A percentile compares a stretch with the other conserved stretches of the same genome.
phyloP scores from a whole-genome alignment of 2,888 invertebrate species.

The Rhyacophila evoluta region DNA sequence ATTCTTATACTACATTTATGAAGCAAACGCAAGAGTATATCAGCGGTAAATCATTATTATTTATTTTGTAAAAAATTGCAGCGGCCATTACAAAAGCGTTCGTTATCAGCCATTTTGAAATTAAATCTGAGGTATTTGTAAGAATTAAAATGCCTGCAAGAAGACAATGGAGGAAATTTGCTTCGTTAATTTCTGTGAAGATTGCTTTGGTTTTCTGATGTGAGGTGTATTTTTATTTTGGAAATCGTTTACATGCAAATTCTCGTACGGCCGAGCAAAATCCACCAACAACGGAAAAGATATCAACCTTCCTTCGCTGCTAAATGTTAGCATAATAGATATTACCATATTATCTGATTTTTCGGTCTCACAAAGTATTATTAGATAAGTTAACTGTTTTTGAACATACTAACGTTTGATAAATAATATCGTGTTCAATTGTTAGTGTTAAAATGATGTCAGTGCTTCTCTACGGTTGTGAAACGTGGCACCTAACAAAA shows the following conservation, averaged over 20 bases:
- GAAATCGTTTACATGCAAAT: conserved; percentile 5
- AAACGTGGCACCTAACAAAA: too few relatives aligned
- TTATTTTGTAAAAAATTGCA: not conserved
- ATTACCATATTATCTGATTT: conserved; percentile 24
- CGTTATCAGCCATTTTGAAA: not conserved
- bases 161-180: conserved; percentile 41
- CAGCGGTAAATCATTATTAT: not conserved
- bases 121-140: not conserved
- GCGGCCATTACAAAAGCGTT: not conserved
- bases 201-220: not conserved
- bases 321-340: conserved; percentile 2
- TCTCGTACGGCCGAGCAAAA: not conserved
- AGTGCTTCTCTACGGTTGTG: too few relatives aligned
- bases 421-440: too few relatives aligned
- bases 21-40: too few relatives aligned
- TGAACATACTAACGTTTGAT: too few relatives aligned
- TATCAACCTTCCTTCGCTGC: not conserved
- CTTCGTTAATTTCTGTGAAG: conserved; percentile 42
- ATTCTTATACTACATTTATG: too few relatives aligned
- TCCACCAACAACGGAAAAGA: not conserved
- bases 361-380: too few relatives aligned
- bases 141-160: conserved; percentile 10
- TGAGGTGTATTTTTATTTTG: not conserved
- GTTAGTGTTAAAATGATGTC: too few relatives aligned
- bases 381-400: too few relatives aligned